phyloP scores from a whole-genome alignment of 2,888 invertebrate genomes.

The Palloptera scutellata region DNA sequence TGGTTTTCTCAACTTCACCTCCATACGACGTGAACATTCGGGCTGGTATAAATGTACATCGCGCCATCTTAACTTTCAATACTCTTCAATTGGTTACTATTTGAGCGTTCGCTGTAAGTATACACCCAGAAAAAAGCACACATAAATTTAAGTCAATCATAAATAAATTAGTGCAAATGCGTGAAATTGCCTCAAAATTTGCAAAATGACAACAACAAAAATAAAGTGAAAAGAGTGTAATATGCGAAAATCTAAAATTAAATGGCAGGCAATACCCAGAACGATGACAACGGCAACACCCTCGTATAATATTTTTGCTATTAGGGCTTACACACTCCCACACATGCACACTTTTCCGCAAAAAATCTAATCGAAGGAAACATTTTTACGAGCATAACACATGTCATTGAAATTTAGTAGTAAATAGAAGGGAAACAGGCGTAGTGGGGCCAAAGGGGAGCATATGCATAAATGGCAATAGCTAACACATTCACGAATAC shows the following conservation, averaged over 20 bases:
- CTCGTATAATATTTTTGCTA: conserved; percentile 49
- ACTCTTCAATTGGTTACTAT: conserved; percentile 90
- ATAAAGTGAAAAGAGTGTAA: conserved; percentile 16
- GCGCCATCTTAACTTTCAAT: conserved; percentile 81
- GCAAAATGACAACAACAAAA: conserved; percentile 16
- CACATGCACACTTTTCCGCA: not conserved
- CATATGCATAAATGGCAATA: not conserved
- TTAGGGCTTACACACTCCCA: conserved; percentile 37
- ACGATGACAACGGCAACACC: conserved; percentile 33
- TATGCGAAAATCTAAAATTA: not conserved
- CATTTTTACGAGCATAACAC: conserved; percentile 50
- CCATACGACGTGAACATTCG: conserved; percentile 80
- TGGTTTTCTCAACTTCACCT: conserved; percentile 85
- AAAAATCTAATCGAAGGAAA: not conserved
- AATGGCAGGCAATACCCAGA: conserved; percentile 2
- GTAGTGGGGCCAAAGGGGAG: not conserved
- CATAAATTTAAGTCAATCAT: conserved; percentile 20
- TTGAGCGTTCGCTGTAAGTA: conserved; percentile 88
- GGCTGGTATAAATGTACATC: conserved; percentile 95
- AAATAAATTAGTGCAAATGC: conserved; percentile 47
- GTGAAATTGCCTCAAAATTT: conserved; percentile 51
- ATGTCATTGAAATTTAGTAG: conserved; percentile 38
- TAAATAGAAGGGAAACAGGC: not conserved
- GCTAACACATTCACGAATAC: too few relatives aligned
- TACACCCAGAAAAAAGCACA: conserved; percentile 21